A percentile compares a stretch with the other conserved stretches of the same genome.
Evolutionary conservation across 92 coral and sea anemone genomes (phyloP).

Genomic region (Zoanthus sociatus): DNA sequence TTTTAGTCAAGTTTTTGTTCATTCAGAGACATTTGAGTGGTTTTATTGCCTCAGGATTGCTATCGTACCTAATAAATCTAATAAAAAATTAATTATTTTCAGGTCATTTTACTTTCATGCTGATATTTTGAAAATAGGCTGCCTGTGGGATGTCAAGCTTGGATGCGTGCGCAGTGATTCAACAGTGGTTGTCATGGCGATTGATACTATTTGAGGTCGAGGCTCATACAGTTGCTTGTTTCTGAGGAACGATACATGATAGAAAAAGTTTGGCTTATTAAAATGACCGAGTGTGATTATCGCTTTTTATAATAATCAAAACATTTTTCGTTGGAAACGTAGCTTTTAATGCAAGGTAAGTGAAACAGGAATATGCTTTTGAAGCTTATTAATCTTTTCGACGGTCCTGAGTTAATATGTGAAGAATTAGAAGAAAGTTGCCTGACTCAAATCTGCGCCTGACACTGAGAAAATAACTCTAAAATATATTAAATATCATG

Average conservation of each 20-base stretch:
- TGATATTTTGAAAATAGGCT: no score
- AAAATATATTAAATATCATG: neutral
- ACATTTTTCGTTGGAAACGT: neutral
- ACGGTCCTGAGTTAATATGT: neutral
- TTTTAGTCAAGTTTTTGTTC: no score
- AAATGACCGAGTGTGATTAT: neutral
- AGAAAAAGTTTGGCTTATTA: neutral
- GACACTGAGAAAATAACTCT: neutral
- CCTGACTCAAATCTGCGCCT: neutral
- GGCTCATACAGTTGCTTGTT: slow-evolving; percentile 30
- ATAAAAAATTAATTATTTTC: no score
- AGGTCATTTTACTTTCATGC: no score
- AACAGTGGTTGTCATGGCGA: slow-evolving; percentile 36
- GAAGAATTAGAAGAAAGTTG: neutral
- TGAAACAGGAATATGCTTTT: neutral
- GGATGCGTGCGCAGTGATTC: neutral
- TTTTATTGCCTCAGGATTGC: no score
- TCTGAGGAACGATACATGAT: slow-evolving; percentile 31
- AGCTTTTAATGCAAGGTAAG: neutral
- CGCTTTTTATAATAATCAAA: slow-evolving; percentile 3
- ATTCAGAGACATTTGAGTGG: no score
- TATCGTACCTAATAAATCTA: no score
- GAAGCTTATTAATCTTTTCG: neutral
- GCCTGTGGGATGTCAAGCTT: no score
- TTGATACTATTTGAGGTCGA: slow-evolving; percentile 3